phyloP scores from a whole-genome alignment of 1,140 invertebrate species.

The Cyrtorhinus lividipennis region DNA sequence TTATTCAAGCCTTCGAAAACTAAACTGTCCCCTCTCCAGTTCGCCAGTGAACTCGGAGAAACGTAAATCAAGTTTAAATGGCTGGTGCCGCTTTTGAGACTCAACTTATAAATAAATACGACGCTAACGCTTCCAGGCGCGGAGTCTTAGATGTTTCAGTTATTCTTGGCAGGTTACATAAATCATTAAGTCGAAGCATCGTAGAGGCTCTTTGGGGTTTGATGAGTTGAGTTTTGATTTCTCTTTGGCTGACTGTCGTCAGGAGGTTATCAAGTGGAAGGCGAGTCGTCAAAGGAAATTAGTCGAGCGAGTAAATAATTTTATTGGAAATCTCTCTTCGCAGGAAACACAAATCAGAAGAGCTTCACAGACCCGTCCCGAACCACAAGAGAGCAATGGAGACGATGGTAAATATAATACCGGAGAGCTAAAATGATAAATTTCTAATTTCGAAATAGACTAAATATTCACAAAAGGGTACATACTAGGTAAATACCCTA shows the following conservation, averaged over 20 bases:
- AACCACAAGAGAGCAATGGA: too few relatives aligned
- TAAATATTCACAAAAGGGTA: not conserved
- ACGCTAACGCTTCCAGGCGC: not conserved
- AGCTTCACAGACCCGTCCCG: not conserved
- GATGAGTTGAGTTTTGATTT: too few relatives aligned
- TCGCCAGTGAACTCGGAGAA: not conserved
- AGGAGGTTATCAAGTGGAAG: not conserved
- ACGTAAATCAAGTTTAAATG: slow-evolving; percentile 1
- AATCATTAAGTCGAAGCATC: not conserved
- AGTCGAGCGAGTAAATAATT: not conserved
- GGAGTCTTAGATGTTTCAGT: not conserved
- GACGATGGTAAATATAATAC: too few relatives aligned
- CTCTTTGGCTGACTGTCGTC: not conserved
- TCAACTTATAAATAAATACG: slow-evolving; percentile 2
- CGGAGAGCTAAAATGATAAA: too few relatives aligned
- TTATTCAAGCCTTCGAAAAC: not conserved
- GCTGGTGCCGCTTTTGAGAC: not conserved
- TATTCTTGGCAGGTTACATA: not conserved
- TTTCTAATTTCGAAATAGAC: not conserved
- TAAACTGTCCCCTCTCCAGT: not conserved
- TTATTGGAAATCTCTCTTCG: not conserved
- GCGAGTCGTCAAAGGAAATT: not conserved
- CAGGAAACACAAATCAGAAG: not conserved
- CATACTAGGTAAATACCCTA: not conserved
- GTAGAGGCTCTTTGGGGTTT: not conserved